phyloP scores from a whole-genome alignment of 2,113 vertebrate genomes.

The Catagonus wagneri region DNA sequence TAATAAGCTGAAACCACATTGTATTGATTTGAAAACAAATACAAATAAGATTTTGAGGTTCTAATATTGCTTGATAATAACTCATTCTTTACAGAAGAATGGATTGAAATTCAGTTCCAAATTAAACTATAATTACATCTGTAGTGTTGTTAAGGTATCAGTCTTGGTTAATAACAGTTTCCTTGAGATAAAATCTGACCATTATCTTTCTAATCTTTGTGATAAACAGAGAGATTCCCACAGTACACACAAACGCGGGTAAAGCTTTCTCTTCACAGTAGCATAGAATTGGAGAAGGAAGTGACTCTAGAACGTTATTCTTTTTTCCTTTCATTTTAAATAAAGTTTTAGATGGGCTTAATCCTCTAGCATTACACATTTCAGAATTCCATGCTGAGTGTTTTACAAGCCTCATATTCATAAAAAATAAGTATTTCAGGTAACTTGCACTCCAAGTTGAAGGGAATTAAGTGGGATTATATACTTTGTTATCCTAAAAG shows the following conservation, averaged over 20 bases:
- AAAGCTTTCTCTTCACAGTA: background rate
- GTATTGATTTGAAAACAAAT: slow-evolving; percentile 72
- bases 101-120: slow-evolving; percentile 79
- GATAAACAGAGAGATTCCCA: slow-evolving; percentile 32
- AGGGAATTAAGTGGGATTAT: background rate
- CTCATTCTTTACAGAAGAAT: slow-evolving; percentile 73
- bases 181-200: slow-evolving; percentile 73
- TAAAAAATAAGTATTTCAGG: background rate
- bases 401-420: background rate
- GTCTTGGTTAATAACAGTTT: slow-evolving; percentile 77
- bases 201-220: slow-evolving; percentile 76
- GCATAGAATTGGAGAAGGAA: background rate
- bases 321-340: background rate
- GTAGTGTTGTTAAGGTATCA: slow-evolving; percentile 62
- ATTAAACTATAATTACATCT: slow-evolving; percentile 79
- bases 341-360: background rate
- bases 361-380: background rate
- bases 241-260: background rate
- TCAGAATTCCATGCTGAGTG: background rate
- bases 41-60: slow-evolving; percentile 57
- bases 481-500: slow-evolving; percentile 18
- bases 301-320: background rate
- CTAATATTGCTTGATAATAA: slow-evolving; percentile 68
- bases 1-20: slow-evolving; percentile 31
- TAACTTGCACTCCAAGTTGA: background rate